Evolutionary conservation across 2,113 vertebrate species (phyloP).

Genomic region (Erythrocebus patas): DNA sequence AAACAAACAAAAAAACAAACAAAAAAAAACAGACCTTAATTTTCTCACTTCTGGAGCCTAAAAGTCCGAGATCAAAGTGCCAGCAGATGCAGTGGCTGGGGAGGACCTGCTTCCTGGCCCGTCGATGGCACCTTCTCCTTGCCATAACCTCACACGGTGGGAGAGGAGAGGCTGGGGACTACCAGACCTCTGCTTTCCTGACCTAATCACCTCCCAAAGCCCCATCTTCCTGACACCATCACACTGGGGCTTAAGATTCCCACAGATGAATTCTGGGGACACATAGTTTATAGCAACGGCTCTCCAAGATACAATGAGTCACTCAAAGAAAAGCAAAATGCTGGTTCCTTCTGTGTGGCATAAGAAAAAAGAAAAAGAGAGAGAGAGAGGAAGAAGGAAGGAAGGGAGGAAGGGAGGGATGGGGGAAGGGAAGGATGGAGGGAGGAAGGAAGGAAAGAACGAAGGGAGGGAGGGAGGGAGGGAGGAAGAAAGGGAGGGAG

Average conservation of each 20-base stretch:
- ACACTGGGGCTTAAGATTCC: too few species aligned
- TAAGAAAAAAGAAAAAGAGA: neutral
- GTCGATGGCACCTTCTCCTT: neutral
- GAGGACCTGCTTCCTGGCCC: neutral
- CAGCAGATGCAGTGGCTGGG: neutral
- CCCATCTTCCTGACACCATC: neutral
- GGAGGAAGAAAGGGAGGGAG: fast-evolving
- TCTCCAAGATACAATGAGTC: neutral
- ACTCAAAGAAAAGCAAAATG: fast-evolving
- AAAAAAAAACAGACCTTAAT: neutral
- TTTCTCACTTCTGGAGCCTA: neutral
- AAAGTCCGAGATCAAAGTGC: neutral
- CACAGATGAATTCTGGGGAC: neutral
- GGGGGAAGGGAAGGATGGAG: too few species aligned
- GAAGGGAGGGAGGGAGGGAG: fast-evolving
- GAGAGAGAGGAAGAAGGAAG: too few species aligned
- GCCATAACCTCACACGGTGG: neutral
- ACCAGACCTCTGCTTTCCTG: too few species aligned
- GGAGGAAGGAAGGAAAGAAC: fast-evolving
- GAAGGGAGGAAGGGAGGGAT: too few species aligned
- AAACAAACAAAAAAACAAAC: too few species aligned
- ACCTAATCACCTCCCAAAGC: neutral
- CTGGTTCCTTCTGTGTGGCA: fast-evolving
- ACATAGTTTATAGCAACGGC: neutral
- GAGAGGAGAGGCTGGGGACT: fast-evolving